Percentiles rank a stretch among this genome's conserved stretches.
Evolutionary conservation across 2,113 vertebrate genomes (phyloP).

Genomic region (Embiotoca jacksoni): DNA sequence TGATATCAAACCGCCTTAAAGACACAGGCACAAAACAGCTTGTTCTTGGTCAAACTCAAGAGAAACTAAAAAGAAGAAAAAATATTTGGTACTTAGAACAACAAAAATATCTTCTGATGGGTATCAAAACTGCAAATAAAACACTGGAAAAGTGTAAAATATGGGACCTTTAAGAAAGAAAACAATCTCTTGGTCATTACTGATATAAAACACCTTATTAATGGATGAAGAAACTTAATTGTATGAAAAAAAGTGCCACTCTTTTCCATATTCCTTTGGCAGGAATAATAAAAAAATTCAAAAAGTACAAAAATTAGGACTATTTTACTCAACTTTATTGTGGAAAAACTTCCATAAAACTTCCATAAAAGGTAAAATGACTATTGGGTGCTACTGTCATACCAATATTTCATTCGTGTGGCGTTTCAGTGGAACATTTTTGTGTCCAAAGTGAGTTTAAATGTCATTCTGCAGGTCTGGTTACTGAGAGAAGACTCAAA

Average conservation of each 20-base stretch:
- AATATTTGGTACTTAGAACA: too few relatives aligned
- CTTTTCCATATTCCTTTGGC: not conserved
- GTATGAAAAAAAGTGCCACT: not conserved
- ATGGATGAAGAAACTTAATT: not conserved
- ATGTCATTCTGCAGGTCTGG: conserved; percentile 15
- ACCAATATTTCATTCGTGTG: conserved; percentile 35
- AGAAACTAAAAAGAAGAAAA: too few relatives aligned
- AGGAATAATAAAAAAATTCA: not conserved
- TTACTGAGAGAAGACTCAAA: not conserved
- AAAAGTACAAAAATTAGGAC: conserved; percentile 26
- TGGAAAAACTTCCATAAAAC: conserved; percentile 39
- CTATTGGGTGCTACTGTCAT: conserved; percentile 25
- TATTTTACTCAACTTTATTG: not conserved
- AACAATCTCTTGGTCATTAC: conserved; percentile 5
- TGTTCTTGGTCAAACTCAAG: too few relatives aligned
- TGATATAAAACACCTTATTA: not conserved
- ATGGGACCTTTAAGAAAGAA: not conserved
- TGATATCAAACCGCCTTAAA: too few relatives aligned
- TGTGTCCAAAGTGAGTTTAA: conserved; percentile 6
- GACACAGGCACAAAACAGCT: too few relatives aligned
- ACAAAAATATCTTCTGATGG: too few relatives aligned
- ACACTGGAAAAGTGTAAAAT: too few relatives aligned
- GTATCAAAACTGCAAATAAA: too few relatives aligned
- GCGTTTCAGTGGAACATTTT: conserved; percentile 35
- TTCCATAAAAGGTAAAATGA: conserved; percentile 8